Base-by-base conservation (phyloP, 2,113 vertebrate species). In the Phalacrocorax pelagicus region DNA sequence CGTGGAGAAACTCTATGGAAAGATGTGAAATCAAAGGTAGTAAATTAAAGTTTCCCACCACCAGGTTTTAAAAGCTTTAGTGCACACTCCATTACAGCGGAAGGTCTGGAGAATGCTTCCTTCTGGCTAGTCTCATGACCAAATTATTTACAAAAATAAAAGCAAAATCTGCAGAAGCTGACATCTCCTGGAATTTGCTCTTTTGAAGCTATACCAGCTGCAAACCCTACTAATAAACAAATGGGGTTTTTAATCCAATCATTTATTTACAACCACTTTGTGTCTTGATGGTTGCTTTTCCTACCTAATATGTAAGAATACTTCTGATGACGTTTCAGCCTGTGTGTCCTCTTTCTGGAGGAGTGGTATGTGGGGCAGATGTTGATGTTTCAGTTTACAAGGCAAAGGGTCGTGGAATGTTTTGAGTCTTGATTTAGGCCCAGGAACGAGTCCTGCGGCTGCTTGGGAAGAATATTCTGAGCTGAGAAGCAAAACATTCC, bases 401-500 rank as follows among this genome's bases (percentile, higher is more conserved):
- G 83, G 83, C 3, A 8, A 94, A 91, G 74, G 83, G 74, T 95
- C 44, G 0, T 90, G 95, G 94, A 97, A 97, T 96, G 92, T 97
- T 97, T 94, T 96, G 66, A 92, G 81, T 97, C 94, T 91, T 81
- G 78, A 88, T 96, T 97, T 96, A 95, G 91, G 87, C 84, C 26
- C 66, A 78, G 90, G 86, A 97, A 97, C 12, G 12, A 97, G 44
- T 81, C 62, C 81, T 90, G 78, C 0, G 16, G 74, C 93, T 94
- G 71, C 94, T 97, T 96, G 94, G 96, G 89, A 97, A 96, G 94
- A 94, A 94, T 90, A 96, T 97, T 97, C 93, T 94, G 78, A 94
- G 46, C 95, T 97, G 96, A 97, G 94, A 95, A 88, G 62, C 81
- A 96, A 96, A 97, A 97, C 95, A 97, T 96, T 95, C 94, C 92